phyloP scores from a whole-genome alignment of 2,113 vertebrate genomes.

The Lepus europaeus region DNA sequence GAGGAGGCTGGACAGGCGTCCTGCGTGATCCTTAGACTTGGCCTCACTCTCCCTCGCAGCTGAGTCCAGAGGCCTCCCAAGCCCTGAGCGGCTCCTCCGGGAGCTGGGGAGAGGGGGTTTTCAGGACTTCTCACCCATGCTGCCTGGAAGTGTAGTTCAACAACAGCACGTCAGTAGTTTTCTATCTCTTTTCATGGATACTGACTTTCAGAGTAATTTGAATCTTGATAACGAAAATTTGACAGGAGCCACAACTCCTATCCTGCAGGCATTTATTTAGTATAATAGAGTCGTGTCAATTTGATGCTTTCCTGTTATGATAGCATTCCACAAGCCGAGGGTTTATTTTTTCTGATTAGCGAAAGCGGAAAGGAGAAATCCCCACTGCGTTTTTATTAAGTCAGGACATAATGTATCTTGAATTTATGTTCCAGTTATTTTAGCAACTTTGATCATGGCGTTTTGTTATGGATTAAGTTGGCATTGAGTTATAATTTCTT shows the following conservation, averaged over 20 bases:
- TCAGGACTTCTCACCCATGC: neutral
- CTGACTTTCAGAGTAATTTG: constrained; percentile 28
- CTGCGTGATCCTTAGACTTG: neutral
- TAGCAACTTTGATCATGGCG: neutral
- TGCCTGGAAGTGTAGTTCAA: neutral
- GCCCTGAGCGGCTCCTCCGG: too few relatives aligned
- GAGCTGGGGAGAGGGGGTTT: neutral
- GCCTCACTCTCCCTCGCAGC: neutral
- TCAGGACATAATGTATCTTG: neutral
- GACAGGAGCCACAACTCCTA: constrained; percentile 17
- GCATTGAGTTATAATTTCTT: constrained; percentile 11
- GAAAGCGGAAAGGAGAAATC: constrained; percentile 14
- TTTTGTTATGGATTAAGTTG: constrained; percentile 48
- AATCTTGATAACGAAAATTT: constrained; percentile 35
- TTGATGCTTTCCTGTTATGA: neutral
- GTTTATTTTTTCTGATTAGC: constrained; percentile 55
- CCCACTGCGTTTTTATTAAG: constrained; percentile 20
- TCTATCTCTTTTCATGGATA: constrained; percentile 3
- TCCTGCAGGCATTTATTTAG: constrained; percentile 30
- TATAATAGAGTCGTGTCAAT: neutral
- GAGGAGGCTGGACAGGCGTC: neutral
- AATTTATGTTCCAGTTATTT: neutral
- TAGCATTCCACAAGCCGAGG: neutral
- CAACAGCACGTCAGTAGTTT: neutral
- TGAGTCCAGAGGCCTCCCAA: neutral